phyloP scores from a whole-genome alignment of 2,113 vertebrate species.

The Tachycineta bicolor region DNA sequence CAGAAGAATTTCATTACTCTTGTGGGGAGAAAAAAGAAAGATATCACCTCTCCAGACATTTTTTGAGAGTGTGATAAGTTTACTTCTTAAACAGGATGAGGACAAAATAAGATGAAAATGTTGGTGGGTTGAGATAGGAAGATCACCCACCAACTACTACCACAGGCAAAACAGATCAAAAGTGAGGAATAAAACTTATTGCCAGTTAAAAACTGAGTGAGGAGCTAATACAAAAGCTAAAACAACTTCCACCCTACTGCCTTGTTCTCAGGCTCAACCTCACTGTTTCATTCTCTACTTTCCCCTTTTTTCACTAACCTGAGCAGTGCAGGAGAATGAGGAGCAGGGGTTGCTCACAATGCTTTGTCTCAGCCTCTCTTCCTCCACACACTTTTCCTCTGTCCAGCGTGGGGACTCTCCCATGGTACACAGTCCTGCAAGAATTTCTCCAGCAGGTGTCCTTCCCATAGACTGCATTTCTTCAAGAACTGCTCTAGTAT shows the following conservation, averaged over 20 bases:
- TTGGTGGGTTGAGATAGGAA: background rate
- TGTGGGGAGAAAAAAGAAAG: background rate
- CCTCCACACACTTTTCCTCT: background rate
- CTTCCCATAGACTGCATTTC: background rate
- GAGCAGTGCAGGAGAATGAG: background rate
- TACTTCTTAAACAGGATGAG: background rate
- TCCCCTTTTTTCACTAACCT: background rate
- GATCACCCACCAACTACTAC: background rate
- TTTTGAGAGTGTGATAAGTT: background rate
- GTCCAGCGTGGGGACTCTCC: background rate
- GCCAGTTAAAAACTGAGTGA: background rate
- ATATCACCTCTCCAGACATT: background rate
- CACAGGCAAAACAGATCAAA: background rate
- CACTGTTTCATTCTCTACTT: background rate
- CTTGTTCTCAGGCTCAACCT: background rate
- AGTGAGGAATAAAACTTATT: background rate
- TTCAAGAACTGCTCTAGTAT: background rate
- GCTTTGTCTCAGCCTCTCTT: rapidly evolving
- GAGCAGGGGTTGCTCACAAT: background rate
- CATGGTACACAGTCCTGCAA: background rate
- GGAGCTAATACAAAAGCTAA: background rate
- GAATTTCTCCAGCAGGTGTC: background rate
- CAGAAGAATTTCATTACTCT: background rate
- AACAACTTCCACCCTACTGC: background rate
- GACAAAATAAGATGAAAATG: background rate